These are phyloP conservation scores for Gobio occitaniae DNA, from an alignment of 2,797 vertebrate genomes.

Conservation along the genomic window DNA sequence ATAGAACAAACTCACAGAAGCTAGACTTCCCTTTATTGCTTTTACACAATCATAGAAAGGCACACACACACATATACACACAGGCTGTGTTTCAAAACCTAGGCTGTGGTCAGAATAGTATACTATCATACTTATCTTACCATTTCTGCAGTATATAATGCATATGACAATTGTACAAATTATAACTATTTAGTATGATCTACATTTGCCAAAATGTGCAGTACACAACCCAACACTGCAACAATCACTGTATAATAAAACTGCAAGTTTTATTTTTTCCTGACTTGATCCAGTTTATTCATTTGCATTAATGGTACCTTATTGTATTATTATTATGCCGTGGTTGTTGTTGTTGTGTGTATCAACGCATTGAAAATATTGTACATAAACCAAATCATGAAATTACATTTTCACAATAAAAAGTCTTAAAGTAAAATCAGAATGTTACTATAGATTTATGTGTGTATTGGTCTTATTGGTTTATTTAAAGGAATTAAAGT, in stretches of 20 bases:
- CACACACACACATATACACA: not conserved
- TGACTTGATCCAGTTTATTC: not conserved
- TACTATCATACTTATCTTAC: not conserved
- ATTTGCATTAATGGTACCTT: not conserved
- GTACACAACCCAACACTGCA: not conserved
- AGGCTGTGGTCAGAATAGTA: not conserved
- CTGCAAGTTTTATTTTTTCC: too few relatives aligned
- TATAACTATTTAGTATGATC: not conserved
- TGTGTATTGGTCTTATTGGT: too few relatives aligned
- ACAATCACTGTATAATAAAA: not conserved
- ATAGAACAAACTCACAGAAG: slow-evolving; percentile 32
- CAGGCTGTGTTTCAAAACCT: slow-evolving; percentile 17
- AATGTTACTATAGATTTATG: not conserved
- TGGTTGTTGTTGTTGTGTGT: not conserved
- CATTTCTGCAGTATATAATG: not conserved
- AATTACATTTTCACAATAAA: not conserved
- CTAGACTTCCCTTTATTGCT: not conserved
- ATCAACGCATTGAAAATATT: not conserved
- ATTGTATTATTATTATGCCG: not conserved
- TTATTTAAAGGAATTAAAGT: too few relatives aligned
- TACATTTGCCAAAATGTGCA: not conserved
- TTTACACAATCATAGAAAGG: slow-evolving; percentile 2
- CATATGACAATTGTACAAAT: not conserved
- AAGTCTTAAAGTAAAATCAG: not conserved
- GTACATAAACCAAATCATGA: not conserved